phyloP scores from a whole-genome alignment of 2,797 vertebrate species.

The Megalops cyprinoides region DNA sequence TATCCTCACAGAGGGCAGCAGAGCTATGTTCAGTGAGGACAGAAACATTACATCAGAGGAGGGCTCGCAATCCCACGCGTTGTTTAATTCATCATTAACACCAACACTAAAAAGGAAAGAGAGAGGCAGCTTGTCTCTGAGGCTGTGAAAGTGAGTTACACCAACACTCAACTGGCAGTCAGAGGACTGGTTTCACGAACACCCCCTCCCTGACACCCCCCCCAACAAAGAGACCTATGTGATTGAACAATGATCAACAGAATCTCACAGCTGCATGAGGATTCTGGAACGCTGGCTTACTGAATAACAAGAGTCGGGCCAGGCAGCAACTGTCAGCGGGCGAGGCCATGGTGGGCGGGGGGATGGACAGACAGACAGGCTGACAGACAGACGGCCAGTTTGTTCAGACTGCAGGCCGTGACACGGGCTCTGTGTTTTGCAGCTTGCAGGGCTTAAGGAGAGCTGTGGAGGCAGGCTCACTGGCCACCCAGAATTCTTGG shows the following conservation, averaged over 20 bases:
- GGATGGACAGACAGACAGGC: not conserved
- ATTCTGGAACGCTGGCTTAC: conserved; percentile 18
- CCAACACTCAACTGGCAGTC: conserved; percentile 11
- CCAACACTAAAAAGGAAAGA: not conserved
- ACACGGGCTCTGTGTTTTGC: not conserved
- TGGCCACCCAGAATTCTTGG: conserved; percentile 13
- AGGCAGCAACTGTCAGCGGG: not conserved
- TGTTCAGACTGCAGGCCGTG: not conserved
- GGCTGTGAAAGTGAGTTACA: conserved; percentile 1
- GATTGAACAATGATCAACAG: conserved; percentile 18
- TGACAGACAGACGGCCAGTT: too few species aligned
- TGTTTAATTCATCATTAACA: not conserved
- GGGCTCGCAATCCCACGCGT: not conserved
- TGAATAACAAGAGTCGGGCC: conserved; percentile 4
- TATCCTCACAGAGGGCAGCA: not conserved
- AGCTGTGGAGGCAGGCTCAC: not conserved
- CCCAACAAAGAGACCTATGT: conserved; percentile 17
- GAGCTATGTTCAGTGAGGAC: not conserved
- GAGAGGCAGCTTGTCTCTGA: not conserved
- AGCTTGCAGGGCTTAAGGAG: not conserved
- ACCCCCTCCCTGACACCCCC: too few species aligned
- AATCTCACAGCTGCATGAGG: conserved; percentile 20
- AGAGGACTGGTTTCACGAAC: conserved; percentile 1
- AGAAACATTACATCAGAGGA: not conserved
- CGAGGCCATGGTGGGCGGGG: not conserved